Conservation (phyloP, 2,888 invertebrate genomes). For the Epinotia brunnichana region DNA sequence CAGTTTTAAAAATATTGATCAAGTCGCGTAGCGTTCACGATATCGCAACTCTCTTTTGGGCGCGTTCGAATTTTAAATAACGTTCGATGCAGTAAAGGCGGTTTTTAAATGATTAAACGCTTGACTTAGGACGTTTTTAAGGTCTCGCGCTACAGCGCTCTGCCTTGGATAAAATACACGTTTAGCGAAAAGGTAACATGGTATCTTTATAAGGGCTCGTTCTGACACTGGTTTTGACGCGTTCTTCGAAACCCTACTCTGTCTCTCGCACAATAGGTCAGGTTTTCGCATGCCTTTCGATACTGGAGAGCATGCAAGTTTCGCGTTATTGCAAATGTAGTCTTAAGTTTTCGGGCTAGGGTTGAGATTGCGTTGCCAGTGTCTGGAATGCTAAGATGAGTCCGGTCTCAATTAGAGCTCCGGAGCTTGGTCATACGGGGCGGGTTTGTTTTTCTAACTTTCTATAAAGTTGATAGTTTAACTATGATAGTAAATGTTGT, state of each 20-base stretch:
- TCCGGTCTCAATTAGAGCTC: conserved; percentile 26
- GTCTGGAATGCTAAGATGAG: conserved; percentile 31
- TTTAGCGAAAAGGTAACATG: conserved; percentile 45
- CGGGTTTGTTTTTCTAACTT: conserved; percentile 25
- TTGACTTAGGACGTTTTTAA: conserved; percentile 3
- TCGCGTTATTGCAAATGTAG: not conserved
- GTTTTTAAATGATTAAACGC: conserved; percentile 1
- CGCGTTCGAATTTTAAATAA: not conserved
- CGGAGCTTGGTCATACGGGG: conserved; percentile 20
- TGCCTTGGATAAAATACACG: conserved; percentile 35
- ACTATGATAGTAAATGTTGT: conserved; percentile 5
- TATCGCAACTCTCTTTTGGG: conserved; percentile 8
- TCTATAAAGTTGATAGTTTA: conserved; percentile 24
- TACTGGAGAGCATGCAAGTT: not conserved
- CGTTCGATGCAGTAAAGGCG: not conserved
- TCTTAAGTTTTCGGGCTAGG: not conserved
- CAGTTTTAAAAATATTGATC: conserved; percentile 28
- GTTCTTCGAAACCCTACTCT: not conserved
- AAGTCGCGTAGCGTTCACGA: not conserved
- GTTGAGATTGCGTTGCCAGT: not conserved
- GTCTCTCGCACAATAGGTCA: not conserved
- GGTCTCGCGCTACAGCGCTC: conserved; percentile 7
- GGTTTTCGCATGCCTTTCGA: conserved; percentile 3
- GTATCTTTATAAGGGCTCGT: conserved; percentile 58
- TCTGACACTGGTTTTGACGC: conserved; percentile 19